Conservation (phyloP, 2,888 invertebrate genomes). For the Chouioia cunea region DNA sequence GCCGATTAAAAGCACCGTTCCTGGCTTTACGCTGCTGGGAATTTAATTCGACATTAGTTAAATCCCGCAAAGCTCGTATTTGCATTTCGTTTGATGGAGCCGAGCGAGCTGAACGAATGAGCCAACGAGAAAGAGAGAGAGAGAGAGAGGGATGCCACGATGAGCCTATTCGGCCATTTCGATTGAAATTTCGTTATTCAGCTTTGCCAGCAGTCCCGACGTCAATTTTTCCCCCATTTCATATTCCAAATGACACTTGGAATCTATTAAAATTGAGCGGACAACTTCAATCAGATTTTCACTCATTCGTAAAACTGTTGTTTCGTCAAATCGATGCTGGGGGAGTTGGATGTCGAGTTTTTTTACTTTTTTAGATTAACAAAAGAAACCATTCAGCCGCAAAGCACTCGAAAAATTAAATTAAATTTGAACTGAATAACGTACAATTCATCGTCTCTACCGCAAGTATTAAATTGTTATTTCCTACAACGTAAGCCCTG, state of each 20-base stretch:
- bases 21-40: conserved; percentile 46
- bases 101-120: neutral
- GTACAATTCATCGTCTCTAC: too few species aligned
- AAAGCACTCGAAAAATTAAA: too few species aligned
- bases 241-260: conserved; percentile 27
- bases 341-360: too few species aligned
- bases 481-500: too few species aligned
- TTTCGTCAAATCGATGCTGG: too few species aligned
- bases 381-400: too few species aligned
- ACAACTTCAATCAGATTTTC: conserved; percentile 13
- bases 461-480: too few species aligned
- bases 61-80: conserved; percentile 51
- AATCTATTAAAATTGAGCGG: conserved; percentile 15
- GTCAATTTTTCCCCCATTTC: conserved; percentile 15
- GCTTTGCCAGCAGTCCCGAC: neutral
- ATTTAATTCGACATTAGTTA: conserved; percentile 59
- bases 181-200: conserved; percentile 43
- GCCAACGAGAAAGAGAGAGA: conserved; percentile 13
- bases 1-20: conserved; percentile 43
- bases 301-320: neutral
- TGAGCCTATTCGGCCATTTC: conserved; percentile 30
- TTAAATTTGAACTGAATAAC: too few species aligned
- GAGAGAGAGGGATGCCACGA: conserved; percentile 12
- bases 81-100: conserved; percentile 47
- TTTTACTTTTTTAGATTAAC: too few species aligned